Evolutionary conservation across 2,888 invertebrate species (phyloP).

Genomic region (Philopedon plagiatum): DNA sequence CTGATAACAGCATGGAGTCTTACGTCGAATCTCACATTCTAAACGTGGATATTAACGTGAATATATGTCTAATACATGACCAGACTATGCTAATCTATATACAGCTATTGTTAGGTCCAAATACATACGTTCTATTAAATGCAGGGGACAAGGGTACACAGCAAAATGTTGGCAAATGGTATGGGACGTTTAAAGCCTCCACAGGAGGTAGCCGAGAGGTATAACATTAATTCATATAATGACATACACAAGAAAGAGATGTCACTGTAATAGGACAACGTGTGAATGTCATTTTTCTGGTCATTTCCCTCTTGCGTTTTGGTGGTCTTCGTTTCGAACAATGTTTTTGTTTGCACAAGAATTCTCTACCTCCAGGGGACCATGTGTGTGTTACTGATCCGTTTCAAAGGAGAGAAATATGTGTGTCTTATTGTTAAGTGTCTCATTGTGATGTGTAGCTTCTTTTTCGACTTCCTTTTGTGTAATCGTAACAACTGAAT

Average conservation of each 20-base stretch:
- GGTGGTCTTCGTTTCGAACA: conserved; percentile 35
- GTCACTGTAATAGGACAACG: conserved; percentile 70
- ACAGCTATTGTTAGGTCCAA: conserved; percentile 28
- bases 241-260: conserved; percentile 69
- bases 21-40: conserved; percentile 18
- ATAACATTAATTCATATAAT: conserved; percentile 70
- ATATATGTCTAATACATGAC: neutral
- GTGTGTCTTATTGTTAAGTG: conserved; percentile 1
- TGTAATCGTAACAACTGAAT: conserved; percentile 1
- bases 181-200: conserved; percentile 35
- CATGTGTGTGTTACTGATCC: neutral
- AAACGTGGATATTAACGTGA: neutral
- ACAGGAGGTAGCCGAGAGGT: conserved; percentile 58
- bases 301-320: conserved; percentile 63
- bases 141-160: conserved; percentile 37
- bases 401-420: neutral
- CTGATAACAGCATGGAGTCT: conserved; percentile 35
- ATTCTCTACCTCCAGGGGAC: neutral
- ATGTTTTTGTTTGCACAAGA: conserved; percentile 12
- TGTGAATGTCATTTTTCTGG: conserved; percentile 69
- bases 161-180: conserved; percentile 44
- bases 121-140: conserved; percentile 42
- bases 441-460: neutral
- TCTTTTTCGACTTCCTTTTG: neutral
- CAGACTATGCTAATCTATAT: conserved; percentile 13